phyloP scores from a whole-genome alignment of 2,888 invertebrate genomes.

The Heliconius cydno region DNA sequence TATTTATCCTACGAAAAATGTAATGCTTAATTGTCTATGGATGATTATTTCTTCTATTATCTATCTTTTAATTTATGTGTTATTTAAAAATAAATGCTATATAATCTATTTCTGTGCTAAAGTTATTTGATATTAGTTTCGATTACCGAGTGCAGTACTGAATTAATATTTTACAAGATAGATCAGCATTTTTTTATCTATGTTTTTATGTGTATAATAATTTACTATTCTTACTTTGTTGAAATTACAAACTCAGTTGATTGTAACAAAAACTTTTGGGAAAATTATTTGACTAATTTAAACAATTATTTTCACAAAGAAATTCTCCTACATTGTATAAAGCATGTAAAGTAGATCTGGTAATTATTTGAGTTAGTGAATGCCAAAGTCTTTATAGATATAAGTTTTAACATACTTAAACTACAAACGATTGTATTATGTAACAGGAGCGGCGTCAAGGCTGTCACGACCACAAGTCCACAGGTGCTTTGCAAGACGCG shows the following conservation, averaged over 20 bases:
- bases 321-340: not conserved
- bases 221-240: not conserved
- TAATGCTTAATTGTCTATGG: constrained; percentile 18
- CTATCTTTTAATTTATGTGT: not conserved
- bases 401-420: not conserved
- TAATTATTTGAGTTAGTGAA: not conserved
- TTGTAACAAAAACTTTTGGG: not conserved
- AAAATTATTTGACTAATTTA: not conserved
- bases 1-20: not conserved
- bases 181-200: not conserved
- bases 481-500: constrained; percentile 67
- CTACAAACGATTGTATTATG: not conserved
- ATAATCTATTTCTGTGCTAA: not conserved
- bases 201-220: not conserved
- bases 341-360: not conserved
- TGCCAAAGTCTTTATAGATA: not conserved
- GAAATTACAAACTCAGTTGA: not conserved
- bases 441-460: constrained; percentile 49
- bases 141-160: not conserved
- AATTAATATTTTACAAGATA: not conserved
- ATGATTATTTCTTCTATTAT: not conserved
- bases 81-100: not conserved
- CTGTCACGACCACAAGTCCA: constrained; percentile 66
- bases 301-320: not conserved
- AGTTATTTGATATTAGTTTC: not conserved